These are phyloP conservation scores for Dicentrarchus labrax DNA, from an alignment of 2,113 vertebrate genomes.

Conservation along the genomic window DNA sequence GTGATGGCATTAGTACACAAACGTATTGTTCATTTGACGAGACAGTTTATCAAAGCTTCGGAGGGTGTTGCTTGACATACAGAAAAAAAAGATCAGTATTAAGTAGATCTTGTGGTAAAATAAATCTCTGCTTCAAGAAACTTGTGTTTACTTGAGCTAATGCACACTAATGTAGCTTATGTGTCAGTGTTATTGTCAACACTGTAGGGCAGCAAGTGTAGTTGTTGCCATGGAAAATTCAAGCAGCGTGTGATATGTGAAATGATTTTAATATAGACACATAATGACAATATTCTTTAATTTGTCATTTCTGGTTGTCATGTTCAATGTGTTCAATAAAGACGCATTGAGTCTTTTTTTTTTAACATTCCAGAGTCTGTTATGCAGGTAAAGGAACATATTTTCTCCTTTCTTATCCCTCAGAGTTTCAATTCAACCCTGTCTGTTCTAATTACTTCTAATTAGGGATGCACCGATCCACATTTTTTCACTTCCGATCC, in stretches of 20 bases:
- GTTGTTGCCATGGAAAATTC: no score
- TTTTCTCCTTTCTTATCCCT: not conserved
- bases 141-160: not conserved
- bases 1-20: not conserved
- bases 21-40: not conserved
- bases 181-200: not conserved
- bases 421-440: not conserved
- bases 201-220: not conserved
- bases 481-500: no score
- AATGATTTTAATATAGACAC: no score
- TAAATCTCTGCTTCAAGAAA: slow-evolving; percentile 8
- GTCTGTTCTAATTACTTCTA: not conserved
- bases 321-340: no score
- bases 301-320: no score
- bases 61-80: not conserved
- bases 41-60: not conserved
- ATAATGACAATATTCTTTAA: no score
- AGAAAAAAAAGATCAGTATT: not conserved
- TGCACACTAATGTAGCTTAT: not conserved
- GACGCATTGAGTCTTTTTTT: no score
- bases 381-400: not conserved
- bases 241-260: not conserved
- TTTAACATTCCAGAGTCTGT: not conserved
- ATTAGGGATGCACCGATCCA: no score
- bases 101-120: slow-evolving; percentile 25